Evolutionary conservation across 2,888 invertebrate genomes (phyloP), one percentile per base, ranked within the genome.

Genomic region (Shargacucullia verbasci): DNA sequence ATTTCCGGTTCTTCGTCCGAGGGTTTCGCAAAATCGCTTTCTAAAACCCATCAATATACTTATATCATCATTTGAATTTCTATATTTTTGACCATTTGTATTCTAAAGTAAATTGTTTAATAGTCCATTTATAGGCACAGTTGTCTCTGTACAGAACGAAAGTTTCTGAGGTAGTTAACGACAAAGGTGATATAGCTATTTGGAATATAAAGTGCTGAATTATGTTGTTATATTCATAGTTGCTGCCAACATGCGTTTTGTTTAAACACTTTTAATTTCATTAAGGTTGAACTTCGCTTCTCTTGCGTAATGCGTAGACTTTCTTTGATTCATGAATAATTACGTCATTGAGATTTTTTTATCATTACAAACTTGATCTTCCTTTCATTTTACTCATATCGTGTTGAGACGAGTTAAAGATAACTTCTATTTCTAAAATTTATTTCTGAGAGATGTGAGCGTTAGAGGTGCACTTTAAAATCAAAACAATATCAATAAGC

Each of bases 191-290:
- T 76, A 59, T 50, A 44, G 68, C 70, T 70, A 75, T 73, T 71
- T 80, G 70, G 90, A 85, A 89, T 91, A 76, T 85, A 88, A 90
- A 91, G 80, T 81, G 82, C 77, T 15, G 54, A 78, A 88, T 90
- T 89, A 89, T 84, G 77, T 79, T 72, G 70, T 80, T 80, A 53
- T 68, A 63, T 67, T 71, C 63, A 63, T 72, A 60, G 64, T 48
- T 59, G 11, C 35, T 59, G 70, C 54, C 63, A 62, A 67, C 61
- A 59, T 46, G 64, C 47, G 61, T 56, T 63, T 63, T 59, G 43
- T 52, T 59, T 47, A 46, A 70, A 68, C 68, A 76, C 71, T 79
- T 63, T 76, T 75, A 73, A 72, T 80, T 76, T 77, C 72, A 70
- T 77, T 73, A 73, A 48, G 56, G 66, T 70, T 73, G 65, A 71